Conservation (phyloP, 2,888 invertebrate species). For the Lycia hirtaria region DNA sequence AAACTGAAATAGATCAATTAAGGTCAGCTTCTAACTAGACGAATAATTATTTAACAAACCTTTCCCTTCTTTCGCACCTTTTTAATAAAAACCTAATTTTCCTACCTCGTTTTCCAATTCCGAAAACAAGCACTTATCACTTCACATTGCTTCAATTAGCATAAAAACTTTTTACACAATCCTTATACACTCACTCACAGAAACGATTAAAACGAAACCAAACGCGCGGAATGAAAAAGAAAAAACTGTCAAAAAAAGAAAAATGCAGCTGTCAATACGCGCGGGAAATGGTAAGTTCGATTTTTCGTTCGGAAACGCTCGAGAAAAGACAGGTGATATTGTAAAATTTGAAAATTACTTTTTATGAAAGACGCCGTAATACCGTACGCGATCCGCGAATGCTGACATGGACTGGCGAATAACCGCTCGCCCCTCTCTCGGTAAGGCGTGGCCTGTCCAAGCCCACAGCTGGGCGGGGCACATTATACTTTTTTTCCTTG, state of each 20-base stretch:
- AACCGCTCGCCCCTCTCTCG: constrained; percentile 56
- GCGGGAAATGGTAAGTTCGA: constrained; percentile 13
- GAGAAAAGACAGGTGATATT: constrained; percentile 8
- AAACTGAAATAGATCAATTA: no score
- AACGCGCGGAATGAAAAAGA: neutral
- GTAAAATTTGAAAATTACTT: constrained; percentile 33
- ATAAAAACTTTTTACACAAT: constrained; percentile 27
- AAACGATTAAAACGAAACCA: neutral
- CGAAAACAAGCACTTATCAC: constrained; percentile 26
- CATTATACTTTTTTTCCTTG: constrained; percentile 56
- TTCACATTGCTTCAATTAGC: constrained; percentile 28
- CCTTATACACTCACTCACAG: constrained; percentile 25
- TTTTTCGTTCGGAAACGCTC: constrained; percentile 9
- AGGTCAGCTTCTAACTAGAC: neutral
- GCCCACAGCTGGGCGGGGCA: constrained; percentile 62
- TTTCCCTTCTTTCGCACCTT: constrained; percentile 7
- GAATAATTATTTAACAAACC: constrained; percentile 8
- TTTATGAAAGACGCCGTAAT: constrained; percentile 36
- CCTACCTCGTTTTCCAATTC: constrained; percentile 29
- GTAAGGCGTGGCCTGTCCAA: constrained; percentile 61
- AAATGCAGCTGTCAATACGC: constrained; percentile 30
- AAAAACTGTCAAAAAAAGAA: constrained; percentile 18
- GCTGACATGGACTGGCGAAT: constrained; percentile 73
- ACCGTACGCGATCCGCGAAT: constrained; percentile 73
- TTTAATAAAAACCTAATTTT: constrained; percentile 15